Base-by-base conservation (phyloP, 2,113 vertebrate species). In the Albula goreensis region DNA sequence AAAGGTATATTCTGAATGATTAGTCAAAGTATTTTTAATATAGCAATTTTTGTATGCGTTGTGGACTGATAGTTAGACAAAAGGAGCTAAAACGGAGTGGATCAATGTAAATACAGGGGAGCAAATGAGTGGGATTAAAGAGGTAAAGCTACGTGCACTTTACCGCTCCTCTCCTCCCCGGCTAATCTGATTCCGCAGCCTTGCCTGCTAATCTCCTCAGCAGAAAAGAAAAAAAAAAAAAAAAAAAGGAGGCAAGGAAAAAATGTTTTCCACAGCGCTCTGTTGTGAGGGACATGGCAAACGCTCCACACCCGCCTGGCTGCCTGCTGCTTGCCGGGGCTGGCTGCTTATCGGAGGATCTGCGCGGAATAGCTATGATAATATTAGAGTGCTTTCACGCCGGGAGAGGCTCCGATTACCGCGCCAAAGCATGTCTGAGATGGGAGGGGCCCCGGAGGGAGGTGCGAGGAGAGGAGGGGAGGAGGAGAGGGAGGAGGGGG, bases 171-270 rank as follows among this genome's bases (percentile, higher is more conserved):
- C 80, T 78, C 79, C 19, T 52, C 53, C 87, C 85, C 51, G 85
- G 70, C 88, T 90, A 89, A 91, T 91, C 89, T 88, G 89, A 90
- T 91, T 90, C 85, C 52, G 49, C 77, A 84, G 86, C 86, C 87
- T 86, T 52, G 48, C 88, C 78, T 66, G 53, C 82, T 88, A 90
- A 90, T 90, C 88, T 87, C 88, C 84, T 66, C 87, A 83, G 85
- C 15, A 8, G 15, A 22, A 6, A 6, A 60, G 1, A 13, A 13
- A 60, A 60, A 60, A 56, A 56, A 12, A 12, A 60, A 60, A 60
- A 13, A 60, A 60, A 60, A 56, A 1, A 56, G 12, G 12, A 60
- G 31, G 31, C 31, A 66, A 22, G 22, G 22, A 3, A 66, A 22
- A 86, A 85, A 89, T 85, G 87, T 88, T 87, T 88, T 87, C 88